Evolutionary conservation across 2,113 vertebrate genomes (phyloP).

Genomic region (Anoura caudifer): DNA sequence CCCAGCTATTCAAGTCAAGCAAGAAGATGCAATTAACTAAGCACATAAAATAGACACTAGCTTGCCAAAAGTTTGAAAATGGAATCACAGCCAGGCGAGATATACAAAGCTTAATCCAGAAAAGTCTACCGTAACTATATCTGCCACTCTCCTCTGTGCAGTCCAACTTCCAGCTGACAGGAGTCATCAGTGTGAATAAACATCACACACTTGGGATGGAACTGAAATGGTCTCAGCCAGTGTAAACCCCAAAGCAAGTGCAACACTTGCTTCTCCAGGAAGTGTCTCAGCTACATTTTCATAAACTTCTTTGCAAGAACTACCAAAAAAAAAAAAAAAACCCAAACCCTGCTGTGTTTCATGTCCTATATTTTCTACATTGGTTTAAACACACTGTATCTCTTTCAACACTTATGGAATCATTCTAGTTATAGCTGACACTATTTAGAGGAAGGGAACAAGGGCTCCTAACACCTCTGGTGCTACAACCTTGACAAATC

Average conservation of each 20-base stretch:
- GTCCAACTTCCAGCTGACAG: background rate
- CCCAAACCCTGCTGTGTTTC: background rate
- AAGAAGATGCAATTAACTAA: constrained; percentile 4
- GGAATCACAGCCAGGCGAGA: background rate
- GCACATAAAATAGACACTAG: background rate
- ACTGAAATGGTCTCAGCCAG: background rate
- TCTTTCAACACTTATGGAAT: background rate
- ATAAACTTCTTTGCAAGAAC: constrained; percentile 14
- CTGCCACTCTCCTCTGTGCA: background rate
- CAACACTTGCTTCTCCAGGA: background rate
- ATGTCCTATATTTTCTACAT: background rate
- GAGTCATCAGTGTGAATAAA: background rate
- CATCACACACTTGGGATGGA: background rate
- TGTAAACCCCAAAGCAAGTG: background rate
- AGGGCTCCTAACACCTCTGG: background rate
- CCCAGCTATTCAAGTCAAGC: constrained; percentile 10
- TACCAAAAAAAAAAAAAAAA: background rate
- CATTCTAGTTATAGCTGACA: background rate
- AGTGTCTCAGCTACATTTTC: constrained; percentile 22
- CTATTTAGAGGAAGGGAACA: background rate
- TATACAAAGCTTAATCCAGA: background rate
- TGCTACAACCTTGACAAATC: background rate
- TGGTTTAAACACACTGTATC: background rate
- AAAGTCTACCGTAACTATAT: background rate
- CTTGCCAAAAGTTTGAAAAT: background rate